Evolutionary conservation across 2,888 invertebrate species (phyloP).

Genomic region (Acrobasis consociella): DNA sequence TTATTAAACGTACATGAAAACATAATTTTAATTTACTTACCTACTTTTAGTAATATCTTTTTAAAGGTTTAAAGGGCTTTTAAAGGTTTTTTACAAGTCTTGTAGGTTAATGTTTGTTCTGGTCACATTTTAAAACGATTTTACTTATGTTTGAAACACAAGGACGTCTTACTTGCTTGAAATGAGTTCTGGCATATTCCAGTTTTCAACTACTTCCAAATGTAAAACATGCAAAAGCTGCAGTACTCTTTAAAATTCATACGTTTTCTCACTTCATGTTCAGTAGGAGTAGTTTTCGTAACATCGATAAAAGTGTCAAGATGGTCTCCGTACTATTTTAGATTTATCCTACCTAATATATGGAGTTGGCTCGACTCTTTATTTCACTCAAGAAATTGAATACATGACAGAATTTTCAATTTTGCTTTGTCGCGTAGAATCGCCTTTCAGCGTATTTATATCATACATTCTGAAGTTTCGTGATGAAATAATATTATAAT

Average conservation of each 20-base stretch:
- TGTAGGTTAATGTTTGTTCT: no score
- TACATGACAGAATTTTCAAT: constrained; percentile 19
- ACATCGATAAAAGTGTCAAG: constrained; percentile 20
- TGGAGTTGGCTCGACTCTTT: constrained; percentile 16
- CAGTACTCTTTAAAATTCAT: constrained; percentile 21
- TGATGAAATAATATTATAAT: no score
- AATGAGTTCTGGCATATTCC: constrained; percentile 5
- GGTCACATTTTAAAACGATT: no score
- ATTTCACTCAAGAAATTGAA: constrained; percentile 19
- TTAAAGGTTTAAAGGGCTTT: no score
- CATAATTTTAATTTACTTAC: no score
- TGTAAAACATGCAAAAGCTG: constrained; percentile 10
- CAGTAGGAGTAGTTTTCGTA: constrained; percentile 14
- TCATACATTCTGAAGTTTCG: background rate
- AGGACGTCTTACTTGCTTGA: background rate
- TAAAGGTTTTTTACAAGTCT: no score
- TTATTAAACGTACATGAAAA: no score
- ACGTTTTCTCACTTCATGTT: constrained; percentile 20
- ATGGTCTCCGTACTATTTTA: constrained; percentile 19
- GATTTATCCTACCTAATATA: constrained; percentile 14
- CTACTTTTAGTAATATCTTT: no score
- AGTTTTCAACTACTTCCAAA: constrained; percentile 6
- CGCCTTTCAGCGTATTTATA: background rate
- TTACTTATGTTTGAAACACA: no score
- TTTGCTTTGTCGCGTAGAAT: constrained; percentile 2